Base-by-base conservation (phyloP, 2,888 invertebrate genomes). In the Drosophila recens region DNA sequence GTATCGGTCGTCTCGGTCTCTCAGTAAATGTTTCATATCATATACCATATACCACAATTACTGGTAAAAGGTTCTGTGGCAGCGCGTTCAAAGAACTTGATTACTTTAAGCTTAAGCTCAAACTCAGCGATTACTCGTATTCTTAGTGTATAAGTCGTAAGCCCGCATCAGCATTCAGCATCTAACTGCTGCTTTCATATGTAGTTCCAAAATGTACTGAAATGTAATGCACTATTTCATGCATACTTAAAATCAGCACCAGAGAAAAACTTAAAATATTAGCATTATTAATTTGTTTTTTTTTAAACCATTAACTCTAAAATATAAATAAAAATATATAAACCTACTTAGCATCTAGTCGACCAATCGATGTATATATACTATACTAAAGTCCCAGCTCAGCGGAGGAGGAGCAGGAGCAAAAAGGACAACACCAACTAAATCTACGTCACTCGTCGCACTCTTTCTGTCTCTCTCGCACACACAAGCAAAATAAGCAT, bases 1-100 rank as follows among this genome's bases (percentile, higher is more conserved):
- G 64, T 49, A 49, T 82, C 78, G 81, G 76, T 75, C 76, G 67
- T 76, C 59, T 86, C 80, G 80, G 79, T 86, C 80, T 81, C 79
- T 81, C 68, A 74, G 75, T 79, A 51, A 40, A 54, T 48, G 61
- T 64, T 33, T 36, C 71, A 23, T 67, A 42, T 27, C n/a, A 54
- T 53, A 30, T 5, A 59, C 30, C 40, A 27, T 42, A 10, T 42
- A 27, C 27, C 27, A 27, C 27, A 27, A 27, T 5, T 27, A 6
- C 27, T 27, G 27, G 27, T 27, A 6, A 27, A 27, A 27, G 27
- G 27, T 27, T 27, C 66, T 79, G 80, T 77, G 82, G 73, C 72
- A 80, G 78, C 68, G 70, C 80, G 85, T 83, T 84, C 81, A 82
- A 83, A 36, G n/a, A 59, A 43, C 20, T 65, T 57, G 46, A 42